phyloP scores from a whole-genome alignment of 2,888 invertebrate species.

The Actias luna region DNA sequence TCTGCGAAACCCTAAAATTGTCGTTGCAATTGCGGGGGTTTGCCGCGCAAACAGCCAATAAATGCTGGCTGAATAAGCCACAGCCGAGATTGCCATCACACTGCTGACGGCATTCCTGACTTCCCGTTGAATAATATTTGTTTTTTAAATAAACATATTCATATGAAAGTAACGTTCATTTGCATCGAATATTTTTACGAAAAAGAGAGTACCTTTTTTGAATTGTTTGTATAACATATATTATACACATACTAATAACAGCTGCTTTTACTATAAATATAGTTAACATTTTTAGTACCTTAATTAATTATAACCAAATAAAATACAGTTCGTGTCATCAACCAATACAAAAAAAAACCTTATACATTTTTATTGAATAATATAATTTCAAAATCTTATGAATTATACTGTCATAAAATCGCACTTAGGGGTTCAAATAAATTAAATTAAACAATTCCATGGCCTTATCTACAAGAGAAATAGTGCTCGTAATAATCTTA shows the following conservation, averaged over 20 bases:
- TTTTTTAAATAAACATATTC: slow-evolving; percentile 29
- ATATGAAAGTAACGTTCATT: slow-evolving; percentile 2
- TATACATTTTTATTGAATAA: not conserved
- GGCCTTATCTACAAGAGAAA: slow-evolving; percentile 51
- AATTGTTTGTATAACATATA: too few relatives aligned
- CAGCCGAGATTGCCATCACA: slow-evolving; percentile 41
- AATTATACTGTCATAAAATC: slow-evolving; percentile 12
- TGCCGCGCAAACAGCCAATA: slow-evolving; percentile 57
- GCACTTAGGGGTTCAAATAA: slow-evolving; percentile 32
- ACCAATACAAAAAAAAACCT: too few relatives aligned
- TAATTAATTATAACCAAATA: too few relatives aligned
- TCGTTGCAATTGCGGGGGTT: slow-evolving; percentile 56
- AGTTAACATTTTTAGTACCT: too few relatives aligned
- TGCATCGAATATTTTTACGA: not conserved
- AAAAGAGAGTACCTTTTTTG: not conserved
- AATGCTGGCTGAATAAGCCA: slow-evolving; percentile 53
- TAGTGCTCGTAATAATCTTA: slow-evolving; percentile 54
- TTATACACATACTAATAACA: too few relatives aligned
- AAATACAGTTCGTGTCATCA: too few relatives aligned
- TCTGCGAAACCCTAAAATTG: slow-evolving; percentile 56
- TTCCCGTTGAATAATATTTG: slow-evolving; percentile 33
- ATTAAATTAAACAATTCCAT: slow-evolving; percentile 51
- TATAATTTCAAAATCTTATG: not conserved
- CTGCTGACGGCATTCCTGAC: slow-evolving; percentile 48
- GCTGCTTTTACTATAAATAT: too few relatives aligned